Base-by-base conservation (phyloP, 2,888 invertebrate genomes). In the Limulus polyphemus region DNA sequence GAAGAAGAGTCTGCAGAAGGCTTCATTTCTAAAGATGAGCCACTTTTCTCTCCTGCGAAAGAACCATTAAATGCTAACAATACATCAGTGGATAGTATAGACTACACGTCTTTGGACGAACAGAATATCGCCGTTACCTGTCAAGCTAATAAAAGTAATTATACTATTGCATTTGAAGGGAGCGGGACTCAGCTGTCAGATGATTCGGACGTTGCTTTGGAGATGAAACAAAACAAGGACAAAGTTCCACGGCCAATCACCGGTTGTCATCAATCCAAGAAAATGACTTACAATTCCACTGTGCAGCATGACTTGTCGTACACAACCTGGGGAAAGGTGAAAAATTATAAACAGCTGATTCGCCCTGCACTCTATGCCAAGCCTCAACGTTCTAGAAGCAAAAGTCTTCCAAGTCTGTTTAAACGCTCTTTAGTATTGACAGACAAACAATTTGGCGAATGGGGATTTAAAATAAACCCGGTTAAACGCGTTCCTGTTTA, bases 241-340 rank as follows among this genome's bases (percentile, higher is more conserved):
- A 57, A 46, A 10, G 32, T 14, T 12, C 32, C 47, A 48, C 57
- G 50, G 32, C 49, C 60, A 32, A 57, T 57, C 4, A 85, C 87
- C 72, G 82, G 54, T 54, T 32, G 7, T 32, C 32, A 32, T 5
- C 32, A 32, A 32, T 7, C 32, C 3, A 32, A 32, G 32, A 32
- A 32, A 32, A 32, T 32, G 32, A 32, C 32, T 32, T 17, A 32
- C 11, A 32, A 83, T 68, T 87, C 88, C 71, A 90, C 91, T 89
- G 87, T 87, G 66, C 86, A 86, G 75, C 90, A 90, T 64, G 90
- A 90, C 77, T 87, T 88, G 72, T 87, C 87, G 70, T 86, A 88
- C 77, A 90, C 90, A 69, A 89, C 90, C 55, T 90, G 90, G 87
- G 88, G 89, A 78, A 89, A 89, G 76, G 80, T 90, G 73, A 87